Conservation (phyloP, 2,113 vertebrate genomes). For the Mus pahari region DNA sequence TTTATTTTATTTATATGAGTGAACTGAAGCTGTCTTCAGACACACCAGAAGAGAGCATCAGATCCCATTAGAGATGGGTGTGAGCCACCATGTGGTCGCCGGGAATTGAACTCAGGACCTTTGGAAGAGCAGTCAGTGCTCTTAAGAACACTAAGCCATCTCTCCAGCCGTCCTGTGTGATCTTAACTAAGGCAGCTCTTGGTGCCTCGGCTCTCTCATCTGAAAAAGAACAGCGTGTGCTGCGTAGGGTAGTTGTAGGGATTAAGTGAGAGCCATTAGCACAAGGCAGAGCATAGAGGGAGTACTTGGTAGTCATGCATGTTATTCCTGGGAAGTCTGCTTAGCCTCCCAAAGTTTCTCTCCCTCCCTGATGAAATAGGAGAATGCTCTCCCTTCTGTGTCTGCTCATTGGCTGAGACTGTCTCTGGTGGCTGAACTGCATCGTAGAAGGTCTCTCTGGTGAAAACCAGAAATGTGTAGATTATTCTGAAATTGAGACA, state of each 20-base stretch:
- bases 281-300: background rate
- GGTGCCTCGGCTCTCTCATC: background rate
- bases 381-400: background rate
- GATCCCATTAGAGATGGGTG: too few relatives aligned
- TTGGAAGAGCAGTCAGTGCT: too few relatives aligned
- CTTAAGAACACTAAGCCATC: too few relatives aligned
- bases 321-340: background rate
- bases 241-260: background rate
- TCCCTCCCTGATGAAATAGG: background rate
- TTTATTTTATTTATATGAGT: too few relatives aligned
- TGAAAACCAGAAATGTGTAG: background rate
- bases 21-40: too few relatives aligned
- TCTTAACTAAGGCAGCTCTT: background rate
- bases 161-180: background rate
- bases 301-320: background rate
- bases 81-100: too few relatives aligned
- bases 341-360: background rate
- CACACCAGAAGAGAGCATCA: too few relatives aligned
- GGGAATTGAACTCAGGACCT: too few relatives aligned
- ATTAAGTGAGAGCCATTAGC: background rate
- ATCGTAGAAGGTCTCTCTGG: conserved; percentile 10
- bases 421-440: background rate
- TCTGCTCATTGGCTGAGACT: background rate
- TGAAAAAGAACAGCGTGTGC: background rate
- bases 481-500: background rate